Percentiles rank a stretch among this genome's conserved stretches.
These are phyloP conservation scores for Drosophila lini DNA, from an alignment of 1,140 invertebrate genomes.

Conservation along the genomic window DNA sequence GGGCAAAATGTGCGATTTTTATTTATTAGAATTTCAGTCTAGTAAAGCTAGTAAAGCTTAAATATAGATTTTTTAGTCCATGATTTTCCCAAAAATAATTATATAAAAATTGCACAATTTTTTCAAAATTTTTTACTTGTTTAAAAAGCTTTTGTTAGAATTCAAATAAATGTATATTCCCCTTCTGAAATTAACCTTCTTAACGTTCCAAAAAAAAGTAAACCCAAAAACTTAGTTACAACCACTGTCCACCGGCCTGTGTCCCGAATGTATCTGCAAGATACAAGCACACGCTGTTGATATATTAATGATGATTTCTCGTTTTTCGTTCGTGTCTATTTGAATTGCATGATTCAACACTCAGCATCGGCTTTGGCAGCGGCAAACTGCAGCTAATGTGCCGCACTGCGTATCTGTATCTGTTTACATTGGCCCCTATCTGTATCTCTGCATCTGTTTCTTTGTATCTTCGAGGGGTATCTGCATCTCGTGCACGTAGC, in stretches of 20 bases:
- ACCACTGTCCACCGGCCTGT: not conserved
- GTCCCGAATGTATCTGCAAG: constrained; percentile 59
- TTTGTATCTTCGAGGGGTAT: constrained; percentile 18
- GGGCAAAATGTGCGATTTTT: not conserved
- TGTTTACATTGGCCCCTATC: constrained; percentile 43
- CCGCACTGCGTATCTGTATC: constrained; percentile 50
- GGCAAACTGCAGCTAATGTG: constrained; percentile 45
- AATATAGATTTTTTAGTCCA: too few species aligned
- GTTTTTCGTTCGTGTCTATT: constrained; percentile 78
- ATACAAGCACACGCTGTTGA: constrained; percentile 69
- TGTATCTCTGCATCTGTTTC: constrained; percentile 9
- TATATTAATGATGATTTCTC: constrained; percentile 83
- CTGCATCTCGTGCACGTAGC: constrained; percentile 51
- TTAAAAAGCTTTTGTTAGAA: too few species aligned
- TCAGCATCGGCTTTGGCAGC: constrained; percentile 25
- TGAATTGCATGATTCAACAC: constrained; percentile 82
- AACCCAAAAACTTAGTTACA: too few species aligned
- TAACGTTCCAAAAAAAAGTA: too few species aligned
- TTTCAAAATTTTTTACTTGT: too few species aligned
- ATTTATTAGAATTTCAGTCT: too few species aligned
- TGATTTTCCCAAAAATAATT: too few species aligned
- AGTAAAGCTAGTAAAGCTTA: too few species aligned
- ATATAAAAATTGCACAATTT: too few species aligned
- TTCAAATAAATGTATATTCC: too few species aligned
- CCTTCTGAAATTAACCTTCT: too few species aligned